A percentile compares a stretch with the other conserved stretches of the same genome.
Evolutionary conservation across 2,888 invertebrate species (phyloP).

Genomic region (Sinotaia quadrata): DNA sequence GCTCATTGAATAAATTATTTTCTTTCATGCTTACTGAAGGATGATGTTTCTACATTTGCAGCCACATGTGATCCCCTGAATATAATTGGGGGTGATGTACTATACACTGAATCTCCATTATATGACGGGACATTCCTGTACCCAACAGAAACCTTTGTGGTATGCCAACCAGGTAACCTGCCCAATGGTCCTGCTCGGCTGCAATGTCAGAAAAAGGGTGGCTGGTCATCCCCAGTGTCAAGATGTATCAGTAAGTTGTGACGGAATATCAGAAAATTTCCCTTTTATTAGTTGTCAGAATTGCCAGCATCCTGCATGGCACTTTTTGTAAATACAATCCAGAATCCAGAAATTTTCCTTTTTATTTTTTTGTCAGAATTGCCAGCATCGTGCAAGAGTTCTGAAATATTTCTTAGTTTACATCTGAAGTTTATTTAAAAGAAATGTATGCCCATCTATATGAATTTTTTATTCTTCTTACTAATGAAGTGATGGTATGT

Average conservation of each 20-base stretch:
- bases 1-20: background rate
- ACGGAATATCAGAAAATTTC: too few species aligned
- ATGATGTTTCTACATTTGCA: constrained; percentile 30
- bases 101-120: constrained; percentile 42
- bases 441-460: too few species aligned
- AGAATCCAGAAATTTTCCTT: too few species aligned
- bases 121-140: constrained; percentile 45
- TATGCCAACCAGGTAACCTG: constrained; percentile 47
- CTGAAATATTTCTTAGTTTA: too few species aligned
- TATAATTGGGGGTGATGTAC: constrained; percentile 33
- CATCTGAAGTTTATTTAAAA: too few species aligned
- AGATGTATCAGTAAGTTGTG: constrained; percentile 44
- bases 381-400: too few species aligned
- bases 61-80: constrained; percentile 47
- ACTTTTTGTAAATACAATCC: too few species aligned
- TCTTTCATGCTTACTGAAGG: background rate
- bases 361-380: too few species aligned
- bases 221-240: constrained; percentile 47
- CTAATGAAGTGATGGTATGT: too few species aligned
- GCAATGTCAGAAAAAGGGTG: constrained; percentile 45
- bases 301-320: too few species aligned
- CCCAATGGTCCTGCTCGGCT: constrained; percentile 42
- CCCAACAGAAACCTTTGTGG: constrained; percentile 45
- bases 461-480: too few species aligned
- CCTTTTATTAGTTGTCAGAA: too few species aligned